phyloP scores from a whole-genome alignment of 2,888 invertebrate species.

The Ormyrus labotus region DNA sequence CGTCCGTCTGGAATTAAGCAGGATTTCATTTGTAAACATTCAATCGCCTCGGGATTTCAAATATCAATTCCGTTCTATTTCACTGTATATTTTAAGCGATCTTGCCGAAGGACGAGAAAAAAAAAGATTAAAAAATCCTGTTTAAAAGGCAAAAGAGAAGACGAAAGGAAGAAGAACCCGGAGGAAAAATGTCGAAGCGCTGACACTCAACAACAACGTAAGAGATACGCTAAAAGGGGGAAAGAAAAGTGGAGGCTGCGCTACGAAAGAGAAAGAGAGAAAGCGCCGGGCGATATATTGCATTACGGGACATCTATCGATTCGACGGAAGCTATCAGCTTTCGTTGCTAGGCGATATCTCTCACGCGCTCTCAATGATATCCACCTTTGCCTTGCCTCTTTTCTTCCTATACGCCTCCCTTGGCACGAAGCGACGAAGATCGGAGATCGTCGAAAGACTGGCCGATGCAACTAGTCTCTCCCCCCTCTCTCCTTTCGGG shows the following conservation, averaged over 20 bases:
- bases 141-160: not conserved
- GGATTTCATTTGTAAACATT: no score
- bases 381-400: conserved; percentile 56
- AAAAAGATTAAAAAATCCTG: no score
- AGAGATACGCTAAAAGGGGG: conserved; percentile 31
- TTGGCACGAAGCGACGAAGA: not conserved
- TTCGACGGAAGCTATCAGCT: conserved; percentile 70
- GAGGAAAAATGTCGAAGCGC: not conserved
- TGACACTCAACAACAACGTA: conserved; percentile 23
- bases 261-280: not conserved
- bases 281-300: conserved; percentile 62
- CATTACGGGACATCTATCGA: conserved; percentile 69
- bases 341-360: conserved; percentile 73
- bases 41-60: no score
- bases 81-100: no score
- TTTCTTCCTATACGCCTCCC: conserved; percentile 16
- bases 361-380: conserved; percentile 62
- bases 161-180: conserved; percentile 19
- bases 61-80: no score
- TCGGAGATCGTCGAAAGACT: not conserved
- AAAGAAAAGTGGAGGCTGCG: conserved; percentile 3
- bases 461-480: not conserved
- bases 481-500: not conserved
- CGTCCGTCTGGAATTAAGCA: no score
- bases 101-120: no score